Conservation (phyloP, 2,113 vertebrate species). For the Corythoichthys intestinalis region DNA sequence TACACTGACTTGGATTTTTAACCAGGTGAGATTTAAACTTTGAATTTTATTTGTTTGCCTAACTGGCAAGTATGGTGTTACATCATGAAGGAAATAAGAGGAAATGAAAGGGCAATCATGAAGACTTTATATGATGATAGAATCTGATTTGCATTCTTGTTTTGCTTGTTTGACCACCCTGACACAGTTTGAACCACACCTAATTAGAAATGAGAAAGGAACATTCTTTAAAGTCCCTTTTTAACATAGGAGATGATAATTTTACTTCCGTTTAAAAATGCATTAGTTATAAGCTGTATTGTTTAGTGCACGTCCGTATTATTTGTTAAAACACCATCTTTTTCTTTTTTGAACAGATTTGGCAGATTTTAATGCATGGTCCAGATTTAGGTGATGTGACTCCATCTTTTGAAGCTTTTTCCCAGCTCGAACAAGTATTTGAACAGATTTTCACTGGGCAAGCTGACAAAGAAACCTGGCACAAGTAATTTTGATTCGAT, state of each 20-base stretch:
- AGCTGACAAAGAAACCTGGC: slow-evolving; percentile 58
- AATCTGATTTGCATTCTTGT: not conserved
- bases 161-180: not conserved
- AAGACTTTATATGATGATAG: not conserved
- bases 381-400: slow-evolving; percentile 5
- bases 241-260: not conserved
- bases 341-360: slow-evolving; percentile 37
- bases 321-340: not conserved
- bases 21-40: slow-evolving; percentile 49
- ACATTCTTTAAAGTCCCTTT: not conserved
- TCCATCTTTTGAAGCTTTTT: slow-evolving; percentile 28
- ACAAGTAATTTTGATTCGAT: slow-evolving; percentile 42
- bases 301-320: not conserved
- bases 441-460: slow-evolving; percentile 50
- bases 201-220: not conserved
- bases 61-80: not conserved
- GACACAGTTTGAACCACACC: not conserved
- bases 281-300: not conserved
- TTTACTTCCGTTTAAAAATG: not conserved
- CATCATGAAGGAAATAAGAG: not conserved
- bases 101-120: not conserved
- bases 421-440: slow-evolving; percentile 43
- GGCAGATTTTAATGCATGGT: slow-evolving; percentile 30
- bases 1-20: slow-evolving; percentile 32
- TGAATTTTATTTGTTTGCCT: not conserved